Percentiles rank a stretch among this genome's conserved stretches.
Conservation (phyloP, 2,113 vertebrate genomes). For the Stegostoma tigrinum region DNA sequence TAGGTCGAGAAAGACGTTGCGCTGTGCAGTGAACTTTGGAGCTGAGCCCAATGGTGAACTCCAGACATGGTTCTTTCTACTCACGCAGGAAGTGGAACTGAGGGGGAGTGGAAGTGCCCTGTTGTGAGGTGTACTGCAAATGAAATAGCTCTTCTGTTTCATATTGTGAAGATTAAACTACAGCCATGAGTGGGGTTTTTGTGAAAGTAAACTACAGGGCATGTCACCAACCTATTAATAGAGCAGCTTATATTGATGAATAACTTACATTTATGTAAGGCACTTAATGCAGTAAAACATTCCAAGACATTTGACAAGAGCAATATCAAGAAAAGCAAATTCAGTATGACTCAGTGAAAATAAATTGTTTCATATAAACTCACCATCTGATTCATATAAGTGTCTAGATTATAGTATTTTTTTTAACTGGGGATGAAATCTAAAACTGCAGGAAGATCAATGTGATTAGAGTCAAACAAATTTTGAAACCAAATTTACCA, state of each 20-base stretch:
- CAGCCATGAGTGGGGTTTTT: not conserved
- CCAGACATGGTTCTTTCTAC: not conserved
- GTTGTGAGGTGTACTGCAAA: not conserved
- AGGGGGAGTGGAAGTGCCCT: not conserved
- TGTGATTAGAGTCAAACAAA: not conserved
- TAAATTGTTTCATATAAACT: not conserved
- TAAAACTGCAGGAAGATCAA: not conserved
- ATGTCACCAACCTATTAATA: not conserved
- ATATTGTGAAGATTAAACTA: not conserved
- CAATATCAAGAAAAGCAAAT: not conserved
- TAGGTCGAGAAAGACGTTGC: not conserved
- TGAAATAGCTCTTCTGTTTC: not conserved
- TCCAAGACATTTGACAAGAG: not conserved
- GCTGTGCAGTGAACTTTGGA: not conserved
- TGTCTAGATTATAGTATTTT: not conserved
- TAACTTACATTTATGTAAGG: no score
- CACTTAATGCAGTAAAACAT: not conserved
- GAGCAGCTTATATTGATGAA: not conserved
- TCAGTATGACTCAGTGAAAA: slow-evolving; percentile 2
- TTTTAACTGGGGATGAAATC: not conserved
- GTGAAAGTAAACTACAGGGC: not conserved
- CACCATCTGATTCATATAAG: not conserved
- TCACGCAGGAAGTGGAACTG: not conserved
- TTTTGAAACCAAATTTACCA: not conserved
- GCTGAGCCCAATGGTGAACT: not conserved